Evolutionary conservation across 2,797 vertebrate species (phyloP), one percentile per base, ranked within the genome.

Genomic region (Tragopan temminckii): DNA sequence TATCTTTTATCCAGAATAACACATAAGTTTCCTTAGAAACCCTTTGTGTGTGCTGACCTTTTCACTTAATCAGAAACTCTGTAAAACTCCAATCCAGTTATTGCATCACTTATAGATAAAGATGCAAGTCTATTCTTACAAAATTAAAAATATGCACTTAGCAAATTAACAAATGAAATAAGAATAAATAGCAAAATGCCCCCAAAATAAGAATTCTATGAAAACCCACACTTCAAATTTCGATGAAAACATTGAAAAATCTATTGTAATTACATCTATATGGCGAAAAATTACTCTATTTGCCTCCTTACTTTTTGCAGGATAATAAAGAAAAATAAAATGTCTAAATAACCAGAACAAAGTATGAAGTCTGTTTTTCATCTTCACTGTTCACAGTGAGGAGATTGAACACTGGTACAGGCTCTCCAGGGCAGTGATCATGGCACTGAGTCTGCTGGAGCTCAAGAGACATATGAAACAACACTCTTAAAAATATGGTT

Each of bases 211-310:
- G 78, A 71, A 68, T 63, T 86, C 31, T 40, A 80, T 38, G n/a
- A 67, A 61, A 79, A 1, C 3, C 35, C 17, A 50, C 0, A 0
- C 8, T 76, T 72, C 59, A 2, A 25, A 36, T 72, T 69, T 82
- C 4, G 78, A 84, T 9, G 4, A 76, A 93, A 85, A 85, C 6
- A 35, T 0, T 55, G 40, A 72, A 87, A 92, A 74, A 79, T 29
- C 1, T 59, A 19, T 20, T 36, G 9, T 66, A 29, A 63, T 92
- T 36, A 48, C 29, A 3, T 2, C 3, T 11, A 29, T 42, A 19
- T 11, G 38, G 17, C 42, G 27, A 82, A 89, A 83, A 50, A 7
- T 57, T 75, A 1, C 3, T 7, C 7, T 50, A 36, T 17, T 88
- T 74, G 14, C 4, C 3, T 29, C 4, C 80, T 62, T 7, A 36